Base-by-base conservation (phyloP, 1,140 invertebrate genomes). In the Leptopilina clavipes region DNA sequence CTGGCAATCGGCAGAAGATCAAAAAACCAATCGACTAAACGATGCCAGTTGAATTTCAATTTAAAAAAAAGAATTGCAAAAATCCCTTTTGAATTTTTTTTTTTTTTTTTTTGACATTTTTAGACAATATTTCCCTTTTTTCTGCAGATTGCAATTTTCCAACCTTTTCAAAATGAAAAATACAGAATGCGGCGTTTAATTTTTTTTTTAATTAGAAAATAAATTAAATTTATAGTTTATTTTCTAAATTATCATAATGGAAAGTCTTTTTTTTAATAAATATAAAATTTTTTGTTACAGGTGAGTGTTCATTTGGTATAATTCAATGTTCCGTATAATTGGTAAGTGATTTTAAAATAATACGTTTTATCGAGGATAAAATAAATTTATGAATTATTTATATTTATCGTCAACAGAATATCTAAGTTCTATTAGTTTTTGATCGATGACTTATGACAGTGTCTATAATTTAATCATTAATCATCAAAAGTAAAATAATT, bases 241-340 rank as follows among this genome's bases (percentile, higher is more conserved):
- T n/a, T n/a, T n/a, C n/a, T n/a, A n/a, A n/a, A n/a, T n/a, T n/a
- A n/a, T n/a, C n/a, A n/a, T n/a, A n/a, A n/a, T n/a, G n/a, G n/a
- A n/a, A n/a, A n/a, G n/a, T n/a, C n/a, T 3, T 14, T 48, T 48
- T 48, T 48, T 72, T 48, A 14, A 75, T 43, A 3, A 75, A 65
- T 40, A n/a, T n/a, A 74, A 70, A 70, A 17, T 76, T 72, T 83
- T 76, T 79, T 84, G 80, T 85, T 86, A 59, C 80, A 86, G 83
- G 84, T 86, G 82, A 79, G 83, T 79, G 78, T 25, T 12, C 52
- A 22, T 12, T 9, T 9, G 7, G 2, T 65, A 65, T 25, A 25
- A 25, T 10, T 65, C 8, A 25, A 14, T 14, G 25, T 65, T 25
- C 56, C 12, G 56, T 22, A 19, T 65, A 65, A 65, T 65, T 65